Percentiles rank a stretch among this genome's conserved stretches.
Evolutionary conservation across 92 coral and sea anemone genomes (phyloP).

Genomic region (Zoanthus sociatus): DNA sequence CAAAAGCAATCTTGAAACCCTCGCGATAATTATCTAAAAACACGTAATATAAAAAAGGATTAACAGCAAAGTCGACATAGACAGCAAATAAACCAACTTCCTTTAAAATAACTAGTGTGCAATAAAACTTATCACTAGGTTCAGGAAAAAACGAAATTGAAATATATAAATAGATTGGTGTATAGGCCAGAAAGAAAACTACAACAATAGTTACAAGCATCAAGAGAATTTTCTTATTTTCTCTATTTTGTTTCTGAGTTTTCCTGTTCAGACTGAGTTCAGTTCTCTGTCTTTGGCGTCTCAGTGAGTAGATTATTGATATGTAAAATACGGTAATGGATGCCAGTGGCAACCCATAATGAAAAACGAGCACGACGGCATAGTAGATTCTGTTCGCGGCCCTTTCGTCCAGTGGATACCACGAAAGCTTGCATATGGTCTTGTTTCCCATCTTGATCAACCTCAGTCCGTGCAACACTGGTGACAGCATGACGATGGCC

Average conservation of each 20-base stretch:
- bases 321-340: neutral
- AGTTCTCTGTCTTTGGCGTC: neutral
- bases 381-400: neutral
- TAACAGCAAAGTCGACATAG: neutral
- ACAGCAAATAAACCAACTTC: neutral
- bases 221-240: neutral
- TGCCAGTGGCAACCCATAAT: neutral
- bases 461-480: neutral
- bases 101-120: neutral
- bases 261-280: neutral
- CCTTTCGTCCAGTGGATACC: too few species aligned
- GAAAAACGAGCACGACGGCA: neutral
- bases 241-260: neutral
- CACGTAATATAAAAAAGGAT: neutral
- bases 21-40: neutral
- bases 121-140: neutral
- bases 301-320: neutral
- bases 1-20: constrained; percentile 7
- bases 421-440: neutral
- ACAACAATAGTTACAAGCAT: neutral
- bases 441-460: neutral
- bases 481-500: neutral
- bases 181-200: neutral
- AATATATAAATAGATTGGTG: neutral
- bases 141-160: neutral